A percentile compares a stretch with the other conserved stretches of the same genome.
These are phyloP conservation scores for Heliconius melpomene DNA, from an alignment of 1,140 invertebrate genomes.

Conservation along the genomic window DNA sequence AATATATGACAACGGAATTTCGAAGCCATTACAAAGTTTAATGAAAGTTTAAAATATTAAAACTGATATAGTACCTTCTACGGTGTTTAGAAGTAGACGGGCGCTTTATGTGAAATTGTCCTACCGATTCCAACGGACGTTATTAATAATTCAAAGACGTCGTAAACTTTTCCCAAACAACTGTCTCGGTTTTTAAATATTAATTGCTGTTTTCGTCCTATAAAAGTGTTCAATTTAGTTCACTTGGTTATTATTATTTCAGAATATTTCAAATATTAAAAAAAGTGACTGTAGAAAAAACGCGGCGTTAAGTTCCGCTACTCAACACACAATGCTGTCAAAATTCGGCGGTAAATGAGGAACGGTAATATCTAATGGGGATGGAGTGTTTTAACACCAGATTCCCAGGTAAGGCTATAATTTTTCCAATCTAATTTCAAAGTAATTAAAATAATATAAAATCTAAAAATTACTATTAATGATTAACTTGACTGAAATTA, in stretches of 20 bases:
- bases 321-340: too few species aligned
- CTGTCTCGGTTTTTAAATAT: conserved; percentile 59
- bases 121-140: conserved; percentile 45
- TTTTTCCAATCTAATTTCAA: too few species aligned
- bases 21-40: conserved; percentile 29
- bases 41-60: conserved; percentile 36
- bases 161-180: conserved; percentile 61
- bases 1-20: not conserved
- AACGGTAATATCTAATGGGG: too few species aligned
- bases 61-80: conserved; percentile 45
- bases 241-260: not conserved
- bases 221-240: not conserved
- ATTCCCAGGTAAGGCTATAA: too few species aligned
- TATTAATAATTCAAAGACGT: conserved; percentile 64
- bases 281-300: too few species aligned
- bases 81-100: conserved; percentile 52
- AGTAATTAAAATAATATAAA: too few species aligned
- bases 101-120: conserved; percentile 58
- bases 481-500: too few species aligned
- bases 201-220: conserved; percentile 39
- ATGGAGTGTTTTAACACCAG: too few species aligned
- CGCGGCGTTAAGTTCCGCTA: too few species aligned
- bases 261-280: not conserved
- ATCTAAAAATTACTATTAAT: too few species aligned
- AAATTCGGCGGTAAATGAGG: too few species aligned